These are phyloP conservation scores for Cygnus olor DNA, from an alignment of 2,797 vertebrate species.

Conservation along the genomic window DNA sequence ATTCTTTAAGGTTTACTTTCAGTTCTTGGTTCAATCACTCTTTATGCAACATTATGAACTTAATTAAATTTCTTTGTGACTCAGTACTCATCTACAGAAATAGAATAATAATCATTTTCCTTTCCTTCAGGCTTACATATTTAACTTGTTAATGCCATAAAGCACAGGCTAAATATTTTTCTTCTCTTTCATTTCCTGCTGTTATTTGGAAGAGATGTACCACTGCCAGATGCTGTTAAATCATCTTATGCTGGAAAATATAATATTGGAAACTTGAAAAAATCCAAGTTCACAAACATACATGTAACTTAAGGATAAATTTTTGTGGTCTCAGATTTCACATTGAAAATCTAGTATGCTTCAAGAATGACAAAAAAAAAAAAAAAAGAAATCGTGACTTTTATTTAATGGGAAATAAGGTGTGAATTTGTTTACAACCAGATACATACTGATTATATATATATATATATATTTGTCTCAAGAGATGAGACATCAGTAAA, in stretches of 20 bases:
- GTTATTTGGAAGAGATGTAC: neutral
- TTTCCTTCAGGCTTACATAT: neutral
- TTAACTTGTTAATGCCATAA: neutral
- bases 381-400: neutral
- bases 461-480: neutral
- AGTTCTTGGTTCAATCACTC: neutral
- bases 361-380: neutral
- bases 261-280: neutral
- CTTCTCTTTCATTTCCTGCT: neutral
- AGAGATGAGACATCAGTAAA: neutral
- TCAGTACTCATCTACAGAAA: neutral
- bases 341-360: neutral
- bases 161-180: neutral
- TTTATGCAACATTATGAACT: neutral
- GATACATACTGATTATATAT: neutral
- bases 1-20: neutral
- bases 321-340: neutral
- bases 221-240: neutral
- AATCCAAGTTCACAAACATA: neutral
- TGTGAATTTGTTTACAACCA: neutral
- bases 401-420: neutral
- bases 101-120: neutral
- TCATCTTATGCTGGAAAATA: neutral
- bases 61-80: neutral
- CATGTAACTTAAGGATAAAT: neutral